These are phyloP conservation scores for Recurvirostra avosetta DNA, from an alignment of 2,113 vertebrate genomes.

Conservation along the genomic window DNA sequence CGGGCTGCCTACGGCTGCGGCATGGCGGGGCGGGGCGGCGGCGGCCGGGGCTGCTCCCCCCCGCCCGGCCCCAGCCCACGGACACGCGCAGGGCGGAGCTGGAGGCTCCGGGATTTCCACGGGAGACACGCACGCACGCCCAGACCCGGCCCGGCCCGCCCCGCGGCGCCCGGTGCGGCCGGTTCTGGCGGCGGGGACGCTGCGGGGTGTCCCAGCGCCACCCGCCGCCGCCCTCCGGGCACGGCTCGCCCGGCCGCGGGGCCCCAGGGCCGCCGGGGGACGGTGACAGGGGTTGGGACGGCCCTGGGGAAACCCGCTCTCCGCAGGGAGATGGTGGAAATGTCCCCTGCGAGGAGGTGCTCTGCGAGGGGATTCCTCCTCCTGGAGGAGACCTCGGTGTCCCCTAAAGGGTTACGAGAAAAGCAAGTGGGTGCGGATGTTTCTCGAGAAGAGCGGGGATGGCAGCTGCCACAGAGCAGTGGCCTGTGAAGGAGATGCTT, in stretches of 20 bases:
- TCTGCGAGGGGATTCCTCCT: not conserved
- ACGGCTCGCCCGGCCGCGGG: no score
- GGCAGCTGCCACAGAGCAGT: not conserved
- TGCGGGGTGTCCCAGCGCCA: not conserved
- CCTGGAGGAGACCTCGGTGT: not conserved
- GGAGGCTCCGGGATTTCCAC: constrained; percentile 14
- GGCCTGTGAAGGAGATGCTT: not conserved
- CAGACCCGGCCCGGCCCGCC: not conserved
- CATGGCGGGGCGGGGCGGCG: not conserved
- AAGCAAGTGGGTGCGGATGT: not conserved
- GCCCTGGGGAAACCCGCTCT: not conserved
- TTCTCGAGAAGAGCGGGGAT: rapidly evolving
- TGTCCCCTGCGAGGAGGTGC: not conserved
- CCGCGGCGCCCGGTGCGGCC: not conserved
- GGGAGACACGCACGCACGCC: not conserved
- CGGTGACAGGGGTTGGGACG: not conserved
- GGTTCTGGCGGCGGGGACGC: not conserved
- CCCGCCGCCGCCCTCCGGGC: not conserved
- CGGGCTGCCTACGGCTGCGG: no score
- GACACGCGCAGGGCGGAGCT: constrained; percentile 63
- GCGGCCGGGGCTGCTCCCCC: constrained; percentile 7
- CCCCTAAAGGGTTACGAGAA: no score
- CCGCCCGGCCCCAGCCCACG: constrained; percentile 27
- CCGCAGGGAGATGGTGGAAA: not conserved
- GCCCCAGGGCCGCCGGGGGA: no score